phyloP scores from a whole-genome alignment of 64 coral and sea anemone genomes.

The Montipora sp. region DNA sequence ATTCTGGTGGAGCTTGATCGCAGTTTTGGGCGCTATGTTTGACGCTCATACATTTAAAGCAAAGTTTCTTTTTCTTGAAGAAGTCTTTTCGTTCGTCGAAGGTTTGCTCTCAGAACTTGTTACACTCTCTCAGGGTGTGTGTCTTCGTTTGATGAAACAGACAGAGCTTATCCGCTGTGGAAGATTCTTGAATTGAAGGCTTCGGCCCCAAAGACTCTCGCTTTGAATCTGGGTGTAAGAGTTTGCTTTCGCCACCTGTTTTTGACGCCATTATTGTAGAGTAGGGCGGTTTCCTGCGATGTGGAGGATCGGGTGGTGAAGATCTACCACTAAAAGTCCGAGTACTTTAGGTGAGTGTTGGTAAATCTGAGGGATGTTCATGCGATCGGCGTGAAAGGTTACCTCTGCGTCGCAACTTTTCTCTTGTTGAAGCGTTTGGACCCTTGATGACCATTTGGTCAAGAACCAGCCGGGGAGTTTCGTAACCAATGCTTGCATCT shows the following conservation, averaged over 20 bases:
- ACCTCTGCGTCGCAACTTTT: conserved; percentile 50
- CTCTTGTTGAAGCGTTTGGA: conserved; percentile 59
- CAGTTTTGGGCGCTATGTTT: conserved; percentile 48
- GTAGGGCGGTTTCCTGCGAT: not conserved
- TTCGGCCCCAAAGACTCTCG: not conserved
- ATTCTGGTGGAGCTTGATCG: conserved; percentile 30
- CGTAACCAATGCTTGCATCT: conserved; percentile 57
- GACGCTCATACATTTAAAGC: conserved; percentile 59
- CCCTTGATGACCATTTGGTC: conserved; percentile 63
- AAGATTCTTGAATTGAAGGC: not conserved
- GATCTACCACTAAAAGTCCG: not conserved
- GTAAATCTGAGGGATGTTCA: conserved; percentile 68
- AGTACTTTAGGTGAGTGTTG: not conserved
- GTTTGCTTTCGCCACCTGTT: not conserved
- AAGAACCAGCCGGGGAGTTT: conserved; percentile 67
- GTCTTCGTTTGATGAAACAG: conserved; percentile 53
- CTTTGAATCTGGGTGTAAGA: not conserved
- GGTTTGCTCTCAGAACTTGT: conserved; percentile 64
- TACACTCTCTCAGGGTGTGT: conserved; percentile 54
- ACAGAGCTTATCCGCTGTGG: conserved; percentile 44
- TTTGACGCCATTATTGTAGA: not conserved
- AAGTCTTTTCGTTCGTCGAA: conserved; percentile 42
- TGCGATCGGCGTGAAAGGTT: conserved; percentile 57
- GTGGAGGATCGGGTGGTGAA: not conserved
- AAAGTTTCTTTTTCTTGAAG: conserved; percentile 53